Base-by-base conservation (phyloP, 2,113 vertebrate genomes). In the Tautogolabrus adspersus region DNA sequence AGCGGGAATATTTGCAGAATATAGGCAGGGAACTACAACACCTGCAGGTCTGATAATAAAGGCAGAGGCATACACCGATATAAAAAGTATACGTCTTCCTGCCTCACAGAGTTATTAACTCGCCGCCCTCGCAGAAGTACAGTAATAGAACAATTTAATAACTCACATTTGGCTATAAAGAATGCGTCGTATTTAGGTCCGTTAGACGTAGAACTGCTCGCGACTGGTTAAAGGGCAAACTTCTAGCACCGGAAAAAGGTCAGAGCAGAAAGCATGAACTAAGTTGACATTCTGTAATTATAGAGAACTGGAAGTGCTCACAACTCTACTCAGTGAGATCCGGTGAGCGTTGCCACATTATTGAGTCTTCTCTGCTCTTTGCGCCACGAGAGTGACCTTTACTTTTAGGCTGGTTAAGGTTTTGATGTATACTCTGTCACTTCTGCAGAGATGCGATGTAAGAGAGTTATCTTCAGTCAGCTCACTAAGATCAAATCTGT, bases 281-380 rank as follows among this genome's bases (percentile, higher is more conserved):
- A 85, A 89, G 88, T 61, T 91, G 93, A 92, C 90, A 83, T 89
- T 91, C 79, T 86, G 66, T 91, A 86, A 92, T 92, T 91, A 84
- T 68, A 86, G 63, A 76, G 70, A 21, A 58, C 58, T 8, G 52
- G 23, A 38, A 63, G 82, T 49, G 46, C 54, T 66, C 68, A 5
- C 52, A 26, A 49, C 47, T 68, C 61, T 15, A 55, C 56, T 85
- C 69, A 12, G 57, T 42, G n/a, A 81, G 56, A 63, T 47, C 58
- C 26, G 1, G 40, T 13, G 21, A 63, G 51, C 18, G 8, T 7
- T 2, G 1, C 38, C 8, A 16, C 21, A 4, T 3, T 38, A 47
- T 70, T 51, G 46, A 77, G 60, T 19, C 23, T 0, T 16, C 58
- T 61, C 42, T 1, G 30, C 37, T 59, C 60, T 1, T 0, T 26